Base-by-base conservation (phyloP, 2,113 vertebrate genomes). In the Hoplias malabaricus region DNA sequence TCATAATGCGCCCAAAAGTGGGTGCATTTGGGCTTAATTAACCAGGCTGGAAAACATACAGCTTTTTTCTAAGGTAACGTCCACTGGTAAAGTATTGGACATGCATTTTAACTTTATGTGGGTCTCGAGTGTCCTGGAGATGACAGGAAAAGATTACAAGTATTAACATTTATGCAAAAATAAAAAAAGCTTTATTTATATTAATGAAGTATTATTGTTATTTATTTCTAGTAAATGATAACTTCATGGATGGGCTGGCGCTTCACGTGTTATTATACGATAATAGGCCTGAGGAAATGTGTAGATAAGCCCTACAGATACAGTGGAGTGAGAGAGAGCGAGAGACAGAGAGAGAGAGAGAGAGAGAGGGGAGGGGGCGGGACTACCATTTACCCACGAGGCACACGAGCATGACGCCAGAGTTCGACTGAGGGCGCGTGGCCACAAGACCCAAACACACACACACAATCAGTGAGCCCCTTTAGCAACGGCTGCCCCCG, bases 391-490 rank as follows among this genome's bases (percentile, higher is more conserved):
- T 69, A 25, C 50, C 50, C 50, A 57, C 63, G 46, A 77, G 40
- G 48, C 66, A 50, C 38, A 21, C 23, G 59, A 65, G 59, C 42
- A 65, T 65, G 59, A 63, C 62, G 72, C 59, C 43, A 36, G 50
- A 57, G 74, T 77, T 69, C 40, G 46, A 68, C 56, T 69, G 25
- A 59, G 74, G 36, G 66, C 50, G 38, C 54, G 66, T 53, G 48
- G 48, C 48, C 5, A 29, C 50, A 21, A 77, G 74, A 54, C 66
- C 25, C 50, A 25, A 36, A 43, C 25, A 25, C 74, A 43, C 63
- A 8, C 48, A 43, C 38, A 11, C 34, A 31, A 38, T 62, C 36
- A 50, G 16, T 11, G 40, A 65, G 73, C 14, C 75, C 21, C 65
- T 67, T 78, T 40, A 63, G 69, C 16, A 63, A 8, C 48, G 23